phyloP scores from a whole-genome alignment of 2,797 vertebrate genomes.

The Spondyliosoma cantharus region DNA sequence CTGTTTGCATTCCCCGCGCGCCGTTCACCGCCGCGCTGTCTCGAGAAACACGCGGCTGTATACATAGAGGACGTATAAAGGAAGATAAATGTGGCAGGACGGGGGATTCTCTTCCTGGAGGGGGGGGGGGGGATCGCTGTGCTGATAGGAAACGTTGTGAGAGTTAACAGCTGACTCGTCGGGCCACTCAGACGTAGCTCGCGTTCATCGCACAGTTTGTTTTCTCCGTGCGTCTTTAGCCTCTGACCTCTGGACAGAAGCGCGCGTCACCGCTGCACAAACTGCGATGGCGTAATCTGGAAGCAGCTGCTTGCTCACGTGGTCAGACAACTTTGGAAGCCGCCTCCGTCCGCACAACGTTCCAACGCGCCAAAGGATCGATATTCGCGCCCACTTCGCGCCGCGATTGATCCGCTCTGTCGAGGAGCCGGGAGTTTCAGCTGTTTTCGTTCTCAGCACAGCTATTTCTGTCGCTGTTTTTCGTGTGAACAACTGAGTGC shows the following conservation, averaged over 20 bases:
- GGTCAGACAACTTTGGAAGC: background rate
- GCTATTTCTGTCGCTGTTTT: background rate
- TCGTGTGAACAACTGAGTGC: background rate
- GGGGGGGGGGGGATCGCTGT: background rate
- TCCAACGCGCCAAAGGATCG: too few species aligned
- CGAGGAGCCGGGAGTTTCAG: background rate
- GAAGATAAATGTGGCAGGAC: slow-evolving; percentile 52
- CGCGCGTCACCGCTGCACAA: slow-evolving; percentile 10
- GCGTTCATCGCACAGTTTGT: slow-evolving; percentile 25
- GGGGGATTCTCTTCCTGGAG: slow-evolving; percentile 6
- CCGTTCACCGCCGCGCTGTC: slow-evolving; percentile 51
- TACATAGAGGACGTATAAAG: slow-evolving; percentile 50
- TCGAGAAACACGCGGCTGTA: slow-evolving; percentile 46
- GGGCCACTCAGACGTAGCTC: slow-evolving; percentile 8
- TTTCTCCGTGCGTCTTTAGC: slow-evolving; percentile 32
- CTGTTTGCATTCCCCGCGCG: slow-evolving; percentile 66
- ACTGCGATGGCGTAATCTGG: background rate
- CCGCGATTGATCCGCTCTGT: background rate
- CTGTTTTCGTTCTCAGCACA: background rate
- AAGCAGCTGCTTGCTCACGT: too few species aligned
- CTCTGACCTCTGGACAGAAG: slow-evolving; percentile 20
- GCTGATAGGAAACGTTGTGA: slow-evolving; percentile 2
- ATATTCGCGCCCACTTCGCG: background rate
- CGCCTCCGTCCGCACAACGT: too few species aligned
- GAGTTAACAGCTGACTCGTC: slow-evolving; percentile 24